These are phyloP conservation scores for Abrostola tripartita DNA, from an alignment of 2,888 invertebrate genomes.

Conservation along the genomic window DNA sequence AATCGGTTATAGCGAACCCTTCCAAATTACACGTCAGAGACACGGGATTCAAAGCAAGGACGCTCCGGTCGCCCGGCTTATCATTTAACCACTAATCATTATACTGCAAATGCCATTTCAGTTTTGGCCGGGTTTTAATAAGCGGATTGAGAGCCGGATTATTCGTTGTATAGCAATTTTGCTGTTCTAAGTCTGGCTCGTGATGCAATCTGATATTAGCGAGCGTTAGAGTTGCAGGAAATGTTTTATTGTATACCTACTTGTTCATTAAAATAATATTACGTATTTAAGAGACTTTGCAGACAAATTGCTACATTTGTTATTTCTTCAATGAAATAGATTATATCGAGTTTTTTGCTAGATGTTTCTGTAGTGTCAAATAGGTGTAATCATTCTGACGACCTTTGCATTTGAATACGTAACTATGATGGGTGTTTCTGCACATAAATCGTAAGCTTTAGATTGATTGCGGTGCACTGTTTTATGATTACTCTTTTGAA, in stretches of 20 bases:
- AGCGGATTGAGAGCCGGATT: constrained; percentile 73
- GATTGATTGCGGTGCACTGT: background rate
- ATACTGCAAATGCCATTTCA: constrained; percentile 85
- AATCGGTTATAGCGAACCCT: constrained; percentile 85
- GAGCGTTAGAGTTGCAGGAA: constrained; percentile 56
- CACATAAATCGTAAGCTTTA: background rate
- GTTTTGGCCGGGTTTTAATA: constrained; percentile 82
- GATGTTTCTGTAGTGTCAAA: constrained; percentile 13
- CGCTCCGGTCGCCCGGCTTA: constrained; percentile 83
- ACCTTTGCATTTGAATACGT: constrained; percentile 35
- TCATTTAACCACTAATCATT: constrained; percentile 86
- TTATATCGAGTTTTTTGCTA: constrained; percentile 37
- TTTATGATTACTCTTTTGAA: background rate
- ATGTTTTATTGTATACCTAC: constrained; percentile 54
- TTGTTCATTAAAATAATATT: constrained; percentile 51
- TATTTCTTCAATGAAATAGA: constrained; percentile 37
- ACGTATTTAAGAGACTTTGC: constrained; percentile 34
- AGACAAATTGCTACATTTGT: constrained; percentile 49
- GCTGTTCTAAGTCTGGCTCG: constrained; percentile 68
- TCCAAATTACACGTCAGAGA: constrained; percentile 87
- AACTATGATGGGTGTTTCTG: background rate
- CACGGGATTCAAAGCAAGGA: constrained; percentile 86
- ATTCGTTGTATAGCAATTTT: constrained; percentile 77
- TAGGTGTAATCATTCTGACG: constrained; percentile 27
- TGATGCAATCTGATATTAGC: constrained; percentile 66